Evolutionary conservation across 2,888 invertebrate genomes (phyloP).

Genomic region (Cataglyphis livida): DNA sequence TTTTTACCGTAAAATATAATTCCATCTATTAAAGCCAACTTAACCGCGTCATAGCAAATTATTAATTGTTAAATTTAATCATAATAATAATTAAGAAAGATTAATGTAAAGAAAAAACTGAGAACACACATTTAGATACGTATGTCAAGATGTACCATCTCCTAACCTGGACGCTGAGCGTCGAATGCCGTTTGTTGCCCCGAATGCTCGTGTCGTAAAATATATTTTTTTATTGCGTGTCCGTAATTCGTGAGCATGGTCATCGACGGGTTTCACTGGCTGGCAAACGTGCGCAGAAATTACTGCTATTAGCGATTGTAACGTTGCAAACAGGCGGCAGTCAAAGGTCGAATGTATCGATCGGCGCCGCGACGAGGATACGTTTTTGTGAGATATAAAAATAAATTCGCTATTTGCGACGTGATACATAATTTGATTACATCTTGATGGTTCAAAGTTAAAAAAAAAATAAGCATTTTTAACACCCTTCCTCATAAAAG

Average conservation of each 20-base stretch:
- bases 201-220: conserved; percentile 68
- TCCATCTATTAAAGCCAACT: background rate
- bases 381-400: conserved; percentile 69
- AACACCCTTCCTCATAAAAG: background rate
- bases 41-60: background rate
- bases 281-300: conserved; percentile 68
- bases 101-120: background rate
- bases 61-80: background rate
- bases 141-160: background rate
- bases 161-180: background rate
- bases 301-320: conserved; percentile 76
- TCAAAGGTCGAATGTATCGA: conserved; percentile 71
- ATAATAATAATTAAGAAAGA: background rate
- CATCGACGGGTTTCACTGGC: conserved; percentile 64
- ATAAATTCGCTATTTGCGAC: conserved; percentile 63
- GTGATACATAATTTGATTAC: conserved; percentile 11
- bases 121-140: background rate
- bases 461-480: background rate
- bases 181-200: conserved; percentile 58
- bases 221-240: conserved; percentile 66
- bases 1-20: background rate
- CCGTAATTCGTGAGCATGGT: conserved; percentile 65
- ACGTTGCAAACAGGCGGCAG: conserved; percentile 67
- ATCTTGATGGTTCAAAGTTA: conserved; percentile 7
- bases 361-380: conserved; percentile 57